Evolutionary conservation across 2,797 vertebrate genomes (phyloP).

Genomic region (Ceryle rudis): DNA sequence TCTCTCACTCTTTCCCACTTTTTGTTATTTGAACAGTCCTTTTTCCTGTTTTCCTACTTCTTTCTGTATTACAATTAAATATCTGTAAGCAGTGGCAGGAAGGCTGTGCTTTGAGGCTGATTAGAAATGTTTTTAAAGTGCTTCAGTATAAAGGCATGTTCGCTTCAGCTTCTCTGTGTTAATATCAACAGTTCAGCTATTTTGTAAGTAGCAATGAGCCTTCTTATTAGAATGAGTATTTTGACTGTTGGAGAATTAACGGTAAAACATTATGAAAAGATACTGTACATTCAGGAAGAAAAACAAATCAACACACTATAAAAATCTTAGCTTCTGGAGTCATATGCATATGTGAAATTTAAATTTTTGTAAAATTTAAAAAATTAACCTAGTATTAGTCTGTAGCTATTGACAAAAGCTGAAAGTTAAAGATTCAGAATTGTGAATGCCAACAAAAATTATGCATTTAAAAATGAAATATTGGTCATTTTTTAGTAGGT

Average conservation of each 20-base stretch:
- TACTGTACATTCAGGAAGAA: neutral
- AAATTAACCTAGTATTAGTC: neutral
- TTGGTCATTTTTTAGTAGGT: neutral
- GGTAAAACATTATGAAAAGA: neutral
- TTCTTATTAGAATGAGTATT: neutral
- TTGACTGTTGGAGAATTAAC: neutral
- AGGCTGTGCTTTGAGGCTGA: neutral
- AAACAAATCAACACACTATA: neutral
- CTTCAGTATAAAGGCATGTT: neutral
- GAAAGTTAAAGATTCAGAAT: neutral
- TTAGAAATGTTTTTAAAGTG: neutral
- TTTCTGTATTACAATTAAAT: neutral
- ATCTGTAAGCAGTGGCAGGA: neutral
- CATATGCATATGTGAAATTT: neutral
- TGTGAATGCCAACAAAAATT: neutral
- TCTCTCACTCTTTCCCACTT: neutral
- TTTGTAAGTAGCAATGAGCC: neutral
- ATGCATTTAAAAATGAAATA: neutral
- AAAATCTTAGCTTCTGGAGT: neutral
- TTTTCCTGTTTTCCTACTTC: neutral
- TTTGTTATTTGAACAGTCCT: neutral
- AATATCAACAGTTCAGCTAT: neutral
- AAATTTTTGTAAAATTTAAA: neutral
- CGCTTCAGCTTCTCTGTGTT: neutral
- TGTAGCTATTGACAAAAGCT: neutral